Evolutionary conservation across 2,113 vertebrate genomes (phyloP), one percentile per base, ranked within the genome.

Genomic region (Pycnonotus jocosus): DNA sequence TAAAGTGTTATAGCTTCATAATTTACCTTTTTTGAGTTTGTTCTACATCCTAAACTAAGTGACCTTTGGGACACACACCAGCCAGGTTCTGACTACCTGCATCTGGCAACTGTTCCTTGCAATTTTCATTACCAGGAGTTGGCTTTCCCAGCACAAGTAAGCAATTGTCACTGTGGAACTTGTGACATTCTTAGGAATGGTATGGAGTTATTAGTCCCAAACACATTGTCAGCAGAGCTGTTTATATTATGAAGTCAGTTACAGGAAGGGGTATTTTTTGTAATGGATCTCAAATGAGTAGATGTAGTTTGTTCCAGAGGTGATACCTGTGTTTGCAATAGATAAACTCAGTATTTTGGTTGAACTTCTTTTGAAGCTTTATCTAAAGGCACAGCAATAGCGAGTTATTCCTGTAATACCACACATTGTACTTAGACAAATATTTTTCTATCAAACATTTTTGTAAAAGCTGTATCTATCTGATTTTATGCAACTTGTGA

Each of bases 401-500:
- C 40, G 91, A 95, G 93, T 96, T 97, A 88, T 90, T 97, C 92
- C 96, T 96, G 96, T 96, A 97, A 96, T 95, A 97, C 85, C 79
- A 95, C 90, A 95, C 71, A 53, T 91, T 95, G 94, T 96, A 98
- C 86, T 95, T 92, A 96, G 62, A 97, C 64, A 95, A 96, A 86
- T 98, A 98, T 98, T 98, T 98, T 98, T 98, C 98, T 98, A 98
- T 95, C 92, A 95, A 88, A 91, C 90, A 93, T 97, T 98, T 98
- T 98, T 98, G 95, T 97, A 98, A 98, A 97, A 97, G 96, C 96
- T 97, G 97, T 97, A 96, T 96, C 97, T 97, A 95, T 96, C 97
- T 97, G 92, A 97, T 98, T 98, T 98, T 98, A 98, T 98, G 97
- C 97, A 96, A 98, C 95, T 98, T 98, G 98, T 97, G 96, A 98